Percentiles rank a stretch among this genome's conserved stretches.
phyloP scores from a whole-genome alignment of 2,113 vertebrate genomes.

The Lampris megalopsis region DNA sequence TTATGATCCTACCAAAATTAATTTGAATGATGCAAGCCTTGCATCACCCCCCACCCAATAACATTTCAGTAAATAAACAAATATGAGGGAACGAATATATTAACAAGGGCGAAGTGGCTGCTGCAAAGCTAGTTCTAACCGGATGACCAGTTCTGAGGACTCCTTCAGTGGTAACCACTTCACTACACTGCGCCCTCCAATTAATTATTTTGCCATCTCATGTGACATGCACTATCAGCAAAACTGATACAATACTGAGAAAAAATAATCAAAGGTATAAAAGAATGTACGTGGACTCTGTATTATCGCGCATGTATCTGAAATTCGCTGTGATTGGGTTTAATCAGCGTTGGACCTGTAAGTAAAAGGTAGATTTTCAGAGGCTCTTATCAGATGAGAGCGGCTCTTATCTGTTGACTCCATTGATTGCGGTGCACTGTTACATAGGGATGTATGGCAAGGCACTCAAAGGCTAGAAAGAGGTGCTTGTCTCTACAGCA shows the following conservation, averaged over 20 bases:
- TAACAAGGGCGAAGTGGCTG: too few relatives aligned
- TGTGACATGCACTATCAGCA: neutral
- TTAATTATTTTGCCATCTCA: too few relatives aligned
- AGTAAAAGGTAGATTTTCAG: conserved; percentile 72
- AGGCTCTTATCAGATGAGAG: conserved; percentile 81
- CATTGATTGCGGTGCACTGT: conserved; percentile 76
- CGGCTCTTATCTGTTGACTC: conserved; percentile 78
- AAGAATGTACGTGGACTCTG: conserved; percentile 7
- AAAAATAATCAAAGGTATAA: neutral
- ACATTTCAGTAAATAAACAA: neutral
- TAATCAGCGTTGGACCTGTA: conserved; percentile 77
- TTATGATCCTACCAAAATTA: neutral
- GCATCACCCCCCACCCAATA: neutral
- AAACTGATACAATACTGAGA: neutral
- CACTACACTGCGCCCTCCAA: too few relatives aligned
- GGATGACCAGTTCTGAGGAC: too few relatives aligned
- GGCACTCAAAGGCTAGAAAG: conserved; percentile 68
- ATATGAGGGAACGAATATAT: too few relatives aligned
- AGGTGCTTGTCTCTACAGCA: conserved; percentile 68
- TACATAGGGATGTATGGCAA: conserved; percentile 69
- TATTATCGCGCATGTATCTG: conserved; percentile 37
- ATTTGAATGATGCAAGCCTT: neutral
- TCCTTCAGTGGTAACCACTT: too few relatives aligned
- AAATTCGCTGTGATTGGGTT: conserved; percentile 46
- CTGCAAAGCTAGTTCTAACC: too few relatives aligned